Conservation (phyloP, 1,140 invertebrate species). For the Euwallacea similis region DNA sequence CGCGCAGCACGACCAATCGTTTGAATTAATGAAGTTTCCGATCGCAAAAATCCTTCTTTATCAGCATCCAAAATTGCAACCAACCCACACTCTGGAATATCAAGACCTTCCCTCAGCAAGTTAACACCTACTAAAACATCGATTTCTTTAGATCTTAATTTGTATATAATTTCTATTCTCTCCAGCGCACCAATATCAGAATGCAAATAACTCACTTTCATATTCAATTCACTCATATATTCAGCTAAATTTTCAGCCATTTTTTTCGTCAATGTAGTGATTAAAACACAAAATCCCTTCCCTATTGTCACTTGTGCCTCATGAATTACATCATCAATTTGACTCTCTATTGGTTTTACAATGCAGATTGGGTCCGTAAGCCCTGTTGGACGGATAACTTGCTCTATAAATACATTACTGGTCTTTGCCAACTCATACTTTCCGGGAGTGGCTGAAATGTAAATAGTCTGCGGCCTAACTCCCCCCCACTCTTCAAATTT, state of each 20-base stretch:
- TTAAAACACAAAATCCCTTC: background rate
- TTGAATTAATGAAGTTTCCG: background rate
- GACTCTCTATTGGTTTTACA: background rate
- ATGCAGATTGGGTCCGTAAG: background rate
- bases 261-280: background rate
- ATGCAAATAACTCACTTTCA: background rate
- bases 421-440: background rate
- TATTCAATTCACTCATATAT: background rate
- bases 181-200: background rate
- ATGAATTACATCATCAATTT: slow-evolving; percentile 2
- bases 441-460: slow-evolving; percentile 5
- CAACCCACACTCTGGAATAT: background rate
- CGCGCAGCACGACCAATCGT: background rate
- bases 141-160: background rate
- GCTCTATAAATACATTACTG: background rate
- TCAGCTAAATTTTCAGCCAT: slow-evolving; percentile 6
- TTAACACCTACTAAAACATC: slow-evolving; percentile 2
- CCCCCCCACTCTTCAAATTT: background rate
- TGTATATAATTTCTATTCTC: background rate
- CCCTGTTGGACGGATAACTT: slow-evolving; percentile 1
- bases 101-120: background rate
- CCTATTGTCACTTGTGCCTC: background rate
- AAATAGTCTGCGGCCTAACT: background rate
- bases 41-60: slow-evolving; percentile 5
- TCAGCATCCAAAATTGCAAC: slow-evolving; percentile 5